phyloP scores from a whole-genome alignment of 2,888 invertebrate species.

The Parnassius orleans region DNA sequence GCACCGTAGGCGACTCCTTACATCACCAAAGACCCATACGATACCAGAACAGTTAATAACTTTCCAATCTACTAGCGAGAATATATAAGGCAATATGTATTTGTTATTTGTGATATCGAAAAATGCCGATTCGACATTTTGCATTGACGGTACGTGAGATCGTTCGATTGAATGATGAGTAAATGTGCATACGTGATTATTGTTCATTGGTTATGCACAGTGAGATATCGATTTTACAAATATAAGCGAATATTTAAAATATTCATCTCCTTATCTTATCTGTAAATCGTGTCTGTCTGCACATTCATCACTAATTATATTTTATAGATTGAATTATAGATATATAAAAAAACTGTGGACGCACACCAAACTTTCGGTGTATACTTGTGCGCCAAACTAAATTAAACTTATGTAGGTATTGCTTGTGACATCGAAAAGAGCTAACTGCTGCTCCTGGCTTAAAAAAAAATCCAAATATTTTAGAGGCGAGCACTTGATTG shows the following conservation, averaged over 20 bases:
- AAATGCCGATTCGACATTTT: conserved; percentile 15
- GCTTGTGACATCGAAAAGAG: too few relatives aligned
- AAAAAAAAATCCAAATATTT: too few relatives aligned
- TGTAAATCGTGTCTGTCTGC: conserved; percentile 17
- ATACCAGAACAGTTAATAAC: conserved; percentile 11
- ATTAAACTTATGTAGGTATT: too few relatives aligned
- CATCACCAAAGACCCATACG: conserved; percentile 6
- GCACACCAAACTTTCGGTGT: too few relatives aligned
- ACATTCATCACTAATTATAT: too few relatives aligned
- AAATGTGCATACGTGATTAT: conserved; percentile 17
- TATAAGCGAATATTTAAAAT: conserved; percentile 17
- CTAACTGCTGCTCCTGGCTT: too few relatives aligned
- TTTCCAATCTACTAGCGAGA: neutral
- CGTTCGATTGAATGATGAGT: conserved; percentile 1
- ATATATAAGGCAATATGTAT: conserved; percentile 17
- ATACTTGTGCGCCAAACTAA: too few relatives aligned
- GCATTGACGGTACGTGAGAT: conserved; percentile 15
- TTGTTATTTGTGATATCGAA: conserved; percentile 12
- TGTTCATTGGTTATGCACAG: neutral
- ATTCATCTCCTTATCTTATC: conserved; percentile 20
- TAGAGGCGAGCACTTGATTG: too few relatives aligned
- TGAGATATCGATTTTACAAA: conserved; percentile 3
- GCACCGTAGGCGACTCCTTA: neutral
- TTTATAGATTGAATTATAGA: too few relatives aligned
- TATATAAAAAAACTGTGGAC: too few relatives aligned